A percentile compares a stretch with the other conserved stretches of the same genome.
Evolutionary conservation across 2,797 vertebrate genomes (phyloP).

Genomic region (Myotis daubentonii): DNA sequence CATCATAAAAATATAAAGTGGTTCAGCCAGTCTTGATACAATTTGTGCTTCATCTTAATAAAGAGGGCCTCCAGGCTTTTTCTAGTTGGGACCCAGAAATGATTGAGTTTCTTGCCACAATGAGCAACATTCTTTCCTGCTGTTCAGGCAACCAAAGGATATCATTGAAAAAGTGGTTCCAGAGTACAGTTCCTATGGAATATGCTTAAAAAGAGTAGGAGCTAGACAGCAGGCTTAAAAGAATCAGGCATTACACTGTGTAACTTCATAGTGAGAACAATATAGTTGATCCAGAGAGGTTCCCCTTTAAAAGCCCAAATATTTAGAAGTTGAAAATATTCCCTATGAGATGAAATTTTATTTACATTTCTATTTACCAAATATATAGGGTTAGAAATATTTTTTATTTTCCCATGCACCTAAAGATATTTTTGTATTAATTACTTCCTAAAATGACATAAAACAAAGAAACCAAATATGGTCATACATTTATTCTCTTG

Average conservation of each 20-base stretch:
- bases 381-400: not conserved
- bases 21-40: constrained; percentile 57
- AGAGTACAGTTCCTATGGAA: not conserved
- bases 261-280: not conserved
- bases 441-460: not conserved
- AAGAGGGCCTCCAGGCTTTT: constrained; percentile 52
- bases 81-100: constrained; percentile 59
- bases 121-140: constrained; percentile 45
- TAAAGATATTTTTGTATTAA: not conserved
- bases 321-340: not conserved
- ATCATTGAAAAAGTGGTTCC: constrained; percentile 14
- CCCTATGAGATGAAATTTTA: not conserved
- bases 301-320: not conserved
- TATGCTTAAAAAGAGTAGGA: not conserved
- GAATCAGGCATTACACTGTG: not conserved
- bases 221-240: not conserved
- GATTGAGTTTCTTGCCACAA: constrained; percentile 28
- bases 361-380: not conserved
- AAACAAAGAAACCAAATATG: not conserved
- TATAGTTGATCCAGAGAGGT: not conserved
- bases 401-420: not conserved
- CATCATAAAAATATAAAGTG: constrained; percentile 49
- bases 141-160: constrained; percentile 1
- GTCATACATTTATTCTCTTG: not conserved
- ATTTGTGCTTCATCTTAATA: constrained; percentile 66